A percentile compares a stretch with the other conserved stretches of the same genome.
phyloP scores from a whole-genome alignment of 2,797 vertebrate species.

The Tenualosa ilisha region DNA sequence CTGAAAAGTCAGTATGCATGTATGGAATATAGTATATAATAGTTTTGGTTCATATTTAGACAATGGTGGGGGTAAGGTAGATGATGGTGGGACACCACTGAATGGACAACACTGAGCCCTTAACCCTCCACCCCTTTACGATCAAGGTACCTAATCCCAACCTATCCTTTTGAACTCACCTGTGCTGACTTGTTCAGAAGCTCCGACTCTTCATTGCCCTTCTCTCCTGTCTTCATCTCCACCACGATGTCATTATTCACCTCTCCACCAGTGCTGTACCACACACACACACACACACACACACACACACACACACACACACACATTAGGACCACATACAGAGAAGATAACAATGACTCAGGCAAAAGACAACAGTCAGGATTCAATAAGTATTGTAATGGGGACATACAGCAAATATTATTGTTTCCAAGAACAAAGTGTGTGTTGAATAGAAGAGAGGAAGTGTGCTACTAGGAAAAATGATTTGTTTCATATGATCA shows the following conservation, averaged over 20 bases:
- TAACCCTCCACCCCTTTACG: background rate
- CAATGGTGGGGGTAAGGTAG: no score
- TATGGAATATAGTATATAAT: no score
- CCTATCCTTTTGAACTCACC: slow-evolving; percentile 44
- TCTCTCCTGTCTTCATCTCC: slow-evolving; percentile 80
- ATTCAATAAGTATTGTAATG: background rate
- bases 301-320: background rate
- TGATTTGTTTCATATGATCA: background rate
- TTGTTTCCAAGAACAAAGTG: background rate
- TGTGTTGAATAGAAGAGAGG: background rate
- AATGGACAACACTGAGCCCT: background rate
- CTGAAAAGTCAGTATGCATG: no score
- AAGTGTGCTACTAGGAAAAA: background rate
- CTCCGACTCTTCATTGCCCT: slow-evolving; percentile 78
- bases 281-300: background rate
- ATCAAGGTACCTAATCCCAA: no score
- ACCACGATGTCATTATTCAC: slow-evolving; percentile 75
- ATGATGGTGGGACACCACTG: no score
- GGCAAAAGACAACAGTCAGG: background rate
- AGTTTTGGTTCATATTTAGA: no score
- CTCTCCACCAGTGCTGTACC: slow-evolving; percentile 63
- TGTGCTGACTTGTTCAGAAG: slow-evolving; percentile 75
- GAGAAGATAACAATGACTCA: background rate
- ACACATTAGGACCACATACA: background rate
- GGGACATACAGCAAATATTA: background rate